phyloP scores from a whole-genome alignment of 2,113 vertebrate genomes.

The Struthidea cinerea region DNA sequence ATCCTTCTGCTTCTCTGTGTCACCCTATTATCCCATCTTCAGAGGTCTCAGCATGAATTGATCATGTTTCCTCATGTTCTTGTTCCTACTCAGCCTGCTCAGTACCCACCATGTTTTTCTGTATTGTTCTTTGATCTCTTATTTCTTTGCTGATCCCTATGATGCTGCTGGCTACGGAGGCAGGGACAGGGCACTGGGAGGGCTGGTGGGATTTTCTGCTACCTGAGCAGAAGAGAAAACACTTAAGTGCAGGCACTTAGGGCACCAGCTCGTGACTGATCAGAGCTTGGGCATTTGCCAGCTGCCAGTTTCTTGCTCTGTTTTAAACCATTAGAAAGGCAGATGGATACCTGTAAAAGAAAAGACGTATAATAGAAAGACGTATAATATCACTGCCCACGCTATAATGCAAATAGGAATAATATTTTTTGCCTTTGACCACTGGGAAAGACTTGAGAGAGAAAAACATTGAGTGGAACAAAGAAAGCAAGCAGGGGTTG shows the following conservation, averaged over 20 bases:
- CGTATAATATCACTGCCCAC: not conserved
- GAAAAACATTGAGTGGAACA: not conserved
- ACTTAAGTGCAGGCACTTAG: not conserved
- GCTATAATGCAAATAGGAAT: not conserved
- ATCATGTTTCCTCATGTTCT: not conserved
- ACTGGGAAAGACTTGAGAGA: not conserved
- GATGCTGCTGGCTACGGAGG: not conserved
- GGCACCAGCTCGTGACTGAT: not conserved
- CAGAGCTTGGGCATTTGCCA: not conserved
- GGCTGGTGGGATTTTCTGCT: not conserved
- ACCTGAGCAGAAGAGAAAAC: not conserved
- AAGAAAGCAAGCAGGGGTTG: not conserved
- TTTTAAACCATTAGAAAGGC: not conserved
- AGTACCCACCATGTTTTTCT: not conserved
- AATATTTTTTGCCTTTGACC: not conserved
- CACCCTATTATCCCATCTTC: conserved; percentile 15
- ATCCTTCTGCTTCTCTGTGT: conserved; percentile 1
- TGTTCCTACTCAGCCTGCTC: not conserved
- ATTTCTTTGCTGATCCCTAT: not conserved
- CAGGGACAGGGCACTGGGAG: not conserved
- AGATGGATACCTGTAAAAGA: not conserved
- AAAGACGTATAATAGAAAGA: not conserved
- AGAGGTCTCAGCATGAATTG: not conserved
- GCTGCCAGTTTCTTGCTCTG: not conserved
- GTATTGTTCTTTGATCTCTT: not conserved